Conservation (phyloP, 2,888 invertebrate genomes). For the Phymatocera aterrima region DNA sequence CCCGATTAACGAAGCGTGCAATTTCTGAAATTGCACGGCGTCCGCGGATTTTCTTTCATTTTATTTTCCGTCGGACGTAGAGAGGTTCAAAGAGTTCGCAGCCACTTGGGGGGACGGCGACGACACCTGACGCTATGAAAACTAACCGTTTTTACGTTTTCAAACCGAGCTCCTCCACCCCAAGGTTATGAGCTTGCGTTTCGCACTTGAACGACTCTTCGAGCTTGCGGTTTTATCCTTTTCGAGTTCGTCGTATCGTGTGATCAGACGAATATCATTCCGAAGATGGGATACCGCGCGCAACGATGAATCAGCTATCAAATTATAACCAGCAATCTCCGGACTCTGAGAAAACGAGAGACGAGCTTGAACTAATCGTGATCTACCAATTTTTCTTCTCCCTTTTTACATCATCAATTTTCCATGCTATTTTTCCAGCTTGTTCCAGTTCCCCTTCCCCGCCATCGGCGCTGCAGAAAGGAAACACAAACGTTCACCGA, state of each 20-base stretch:
- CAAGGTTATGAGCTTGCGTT: background rate
- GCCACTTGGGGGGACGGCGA: background rate
- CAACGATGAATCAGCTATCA: too few relatives aligned
- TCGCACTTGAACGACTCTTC: background rate
- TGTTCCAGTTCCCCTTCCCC: too few relatives aligned
- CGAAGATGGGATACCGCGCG: background rate
- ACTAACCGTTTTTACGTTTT: background rate
- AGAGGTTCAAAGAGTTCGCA: background rate
- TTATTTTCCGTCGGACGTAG: background rate
- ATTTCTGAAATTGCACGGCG: background rate
- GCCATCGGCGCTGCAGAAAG: too few relatives aligned
- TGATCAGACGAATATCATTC: slow-evolving; percentile 6
- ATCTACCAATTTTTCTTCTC: too few relatives aligned
- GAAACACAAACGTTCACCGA: too few relatives aligned
- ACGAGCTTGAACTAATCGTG: too few relatives aligned
- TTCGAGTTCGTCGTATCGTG: background rate
- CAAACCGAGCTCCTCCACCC: background rate
- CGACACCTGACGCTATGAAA: background rate
- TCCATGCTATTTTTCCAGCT: too few relatives aligned
- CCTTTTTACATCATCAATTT: too few relatives aligned
- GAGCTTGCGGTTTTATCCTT: background rate
- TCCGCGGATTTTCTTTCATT: background rate
- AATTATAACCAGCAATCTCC: background rate
- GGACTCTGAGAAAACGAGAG: background rate
- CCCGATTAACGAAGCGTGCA: background rate